phyloP scores from a whole-genome alignment of 2,797 vertebrate species.

The Tamandua tetradactyla region DNA sequence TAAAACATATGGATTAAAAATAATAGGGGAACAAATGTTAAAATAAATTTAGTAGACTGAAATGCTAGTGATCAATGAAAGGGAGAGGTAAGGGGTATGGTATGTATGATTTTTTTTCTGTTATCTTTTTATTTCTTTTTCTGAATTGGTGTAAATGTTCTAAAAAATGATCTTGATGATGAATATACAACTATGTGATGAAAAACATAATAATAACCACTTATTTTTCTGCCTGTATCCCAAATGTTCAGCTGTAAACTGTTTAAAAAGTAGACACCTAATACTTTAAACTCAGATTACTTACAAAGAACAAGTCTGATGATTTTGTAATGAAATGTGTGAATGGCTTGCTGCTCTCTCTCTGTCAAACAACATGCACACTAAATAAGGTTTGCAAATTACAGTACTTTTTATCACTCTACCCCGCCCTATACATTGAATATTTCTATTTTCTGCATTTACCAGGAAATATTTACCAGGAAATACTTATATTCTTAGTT shows the following conservation, averaged over 20 bases:
- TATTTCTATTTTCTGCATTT: background rate
- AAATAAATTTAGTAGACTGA: too few species aligned
- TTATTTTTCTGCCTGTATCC: background rate
- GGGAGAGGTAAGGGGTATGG: too few species aligned
- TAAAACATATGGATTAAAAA: too few species aligned
- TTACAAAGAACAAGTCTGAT: background rate
- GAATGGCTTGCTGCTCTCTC: constrained; percentile 12
- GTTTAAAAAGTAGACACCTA: constrained; percentile 14
- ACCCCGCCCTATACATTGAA: background rate
- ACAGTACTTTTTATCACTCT: background rate
- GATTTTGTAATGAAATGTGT: constrained; percentile 16
- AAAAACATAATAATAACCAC: too few species aligned
- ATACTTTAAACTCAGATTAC: background rate
- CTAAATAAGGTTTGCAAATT: background rate
- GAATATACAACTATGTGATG: too few species aligned
- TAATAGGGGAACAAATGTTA: too few species aligned
- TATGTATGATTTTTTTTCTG: too few species aligned
- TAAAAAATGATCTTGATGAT: too few species aligned
- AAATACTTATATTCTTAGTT: background rate
- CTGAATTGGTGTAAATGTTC: too few species aligned
- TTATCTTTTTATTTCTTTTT: too few species aligned
- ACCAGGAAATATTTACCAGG: background rate
- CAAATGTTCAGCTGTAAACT: constrained; percentile 30
- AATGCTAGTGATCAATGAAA: too few species aligned
- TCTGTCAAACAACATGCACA: background rate